Evolutionary conservation across 2,888 invertebrate genomes (phyloP).

Genomic region (Trypoxylon attenuatum): DNA sequence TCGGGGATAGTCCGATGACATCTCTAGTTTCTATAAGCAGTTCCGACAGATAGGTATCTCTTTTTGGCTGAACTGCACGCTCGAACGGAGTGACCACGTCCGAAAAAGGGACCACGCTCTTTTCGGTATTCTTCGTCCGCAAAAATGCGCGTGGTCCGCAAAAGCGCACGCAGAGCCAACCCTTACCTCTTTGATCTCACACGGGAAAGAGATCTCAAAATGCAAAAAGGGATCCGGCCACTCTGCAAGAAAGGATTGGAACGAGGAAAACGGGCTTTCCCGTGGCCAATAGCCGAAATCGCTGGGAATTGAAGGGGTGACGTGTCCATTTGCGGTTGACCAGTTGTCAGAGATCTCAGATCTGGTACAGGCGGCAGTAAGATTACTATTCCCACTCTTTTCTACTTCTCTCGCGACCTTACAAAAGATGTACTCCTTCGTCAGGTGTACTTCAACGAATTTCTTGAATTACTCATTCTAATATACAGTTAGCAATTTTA

Average conservation of each 20-base stretch:
- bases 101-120: constrained; percentile 41
- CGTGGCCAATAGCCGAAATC: constrained; percentile 59
- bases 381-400: constrained; percentile 26
- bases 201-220: constrained; percentile 56
- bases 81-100: constrained; percentile 32
- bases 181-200: constrained; percentile 65
- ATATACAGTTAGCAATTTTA: too few species aligned
- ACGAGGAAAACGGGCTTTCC: constrained; percentile 35
- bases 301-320: constrained; percentile 71
- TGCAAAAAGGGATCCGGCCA: constrained; percentile 59
- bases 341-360: constrained; percentile 59
- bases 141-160: constrained; percentile 59
- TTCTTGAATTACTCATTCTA: constrained; percentile 5
- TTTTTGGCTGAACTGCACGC: constrained; percentile 21
- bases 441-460: too few species aligned
- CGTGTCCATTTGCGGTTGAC: constrained; percentile 74
- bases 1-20: constrained; percentile 25
- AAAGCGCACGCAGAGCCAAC: constrained; percentile 60
- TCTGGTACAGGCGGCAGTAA: constrained; percentile 28
- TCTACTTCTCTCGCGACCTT: constrained; percentile 32
- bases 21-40: constrained; percentile 43
- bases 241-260: constrained; percentile 57
- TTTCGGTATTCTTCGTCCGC: constrained; percentile 32
- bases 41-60: constrained; percentile 48
- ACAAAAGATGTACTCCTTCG: too few species aligned